phyloP scores from a whole-genome alignment of 2,888 invertebrate species.

The Andrena flavipes region DNA sequence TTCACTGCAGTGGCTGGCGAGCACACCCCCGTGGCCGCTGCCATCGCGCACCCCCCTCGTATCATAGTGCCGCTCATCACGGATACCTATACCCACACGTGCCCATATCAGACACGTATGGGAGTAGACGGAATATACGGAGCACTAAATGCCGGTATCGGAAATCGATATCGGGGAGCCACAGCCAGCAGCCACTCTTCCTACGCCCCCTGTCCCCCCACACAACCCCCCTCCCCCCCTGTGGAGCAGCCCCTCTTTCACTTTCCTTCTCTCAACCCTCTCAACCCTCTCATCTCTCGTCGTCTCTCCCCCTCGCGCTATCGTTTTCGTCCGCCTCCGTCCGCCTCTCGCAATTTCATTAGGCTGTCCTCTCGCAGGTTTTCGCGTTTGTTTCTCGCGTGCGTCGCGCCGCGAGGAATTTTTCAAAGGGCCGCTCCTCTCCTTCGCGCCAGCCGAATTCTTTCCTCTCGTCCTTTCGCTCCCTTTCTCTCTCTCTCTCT shows the following conservation, averaged over 20 bases:
- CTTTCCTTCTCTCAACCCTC: slow-evolving; percentile 56
- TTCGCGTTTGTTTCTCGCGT: slow-evolving; percentile 20
- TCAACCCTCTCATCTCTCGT: slow-evolving; percentile 47
- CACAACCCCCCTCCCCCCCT: slow-evolving; percentile 15
- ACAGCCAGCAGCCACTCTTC: slow-evolving; percentile 80
- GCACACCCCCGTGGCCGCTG: slow-evolving; percentile 38
- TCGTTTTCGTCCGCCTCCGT: slow-evolving; percentile 21
- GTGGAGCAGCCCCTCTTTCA: slow-evolving; percentile 42
- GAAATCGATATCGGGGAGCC: slow-evolving; percentile 83
- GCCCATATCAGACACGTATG: slow-evolving; percentile 79
- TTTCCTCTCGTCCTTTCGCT: slow-evolving; percentile 43
- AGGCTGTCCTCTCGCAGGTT: slow-evolving; percentile 27
- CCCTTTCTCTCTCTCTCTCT: background rate
- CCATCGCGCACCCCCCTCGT: slow-evolving; percentile 25
- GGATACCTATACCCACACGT: slow-evolving; percentile 68
- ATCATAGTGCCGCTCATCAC: slow-evolving; percentile 66
- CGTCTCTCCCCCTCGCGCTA: slow-evolving; percentile 11
- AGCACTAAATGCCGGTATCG: slow-evolving; percentile 83
- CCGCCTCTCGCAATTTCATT: slow-evolving; percentile 49
- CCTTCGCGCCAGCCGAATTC: slow-evolving; percentile 36
- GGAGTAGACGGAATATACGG: slow-evolving; percentile 81
- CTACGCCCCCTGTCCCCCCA: slow-evolving; percentile 52
- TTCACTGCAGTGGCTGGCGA: slow-evolving; percentile 71
- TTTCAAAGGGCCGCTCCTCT: slow-evolving; percentile 47
- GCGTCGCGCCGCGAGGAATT: slow-evolving; percentile 34